Evolutionary conservation across 2,888 invertebrate genomes (phyloP).

Genomic region (Nephrocerus scutellatus): DNA sequence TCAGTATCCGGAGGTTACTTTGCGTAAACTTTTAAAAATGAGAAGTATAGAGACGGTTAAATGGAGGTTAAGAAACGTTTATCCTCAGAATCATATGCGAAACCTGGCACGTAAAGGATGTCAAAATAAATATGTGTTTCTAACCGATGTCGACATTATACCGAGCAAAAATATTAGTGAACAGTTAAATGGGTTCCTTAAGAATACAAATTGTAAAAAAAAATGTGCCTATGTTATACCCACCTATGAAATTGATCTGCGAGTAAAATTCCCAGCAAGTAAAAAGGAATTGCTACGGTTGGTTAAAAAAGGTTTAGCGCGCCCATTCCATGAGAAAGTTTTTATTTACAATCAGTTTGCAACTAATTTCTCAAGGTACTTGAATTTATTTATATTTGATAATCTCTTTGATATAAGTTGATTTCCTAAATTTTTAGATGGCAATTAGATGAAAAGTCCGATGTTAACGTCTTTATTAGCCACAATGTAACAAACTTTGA

Average conservation of each 20-base stretch:
- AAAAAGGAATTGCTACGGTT: slow-evolving; percentile 71
- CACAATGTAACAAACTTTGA: slow-evolving; percentile 78
- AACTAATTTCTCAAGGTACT: slow-evolving; percentile 78
- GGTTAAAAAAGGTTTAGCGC: slow-evolving; percentile 70
- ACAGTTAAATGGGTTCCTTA: slow-evolving; percentile 62
- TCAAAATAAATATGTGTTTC: slow-evolving; percentile 70
- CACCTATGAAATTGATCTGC: slow-evolving; percentile 77
- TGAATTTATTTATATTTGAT: neutral
- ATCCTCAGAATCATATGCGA: slow-evolving; percentile 84
- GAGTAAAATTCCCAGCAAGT: slow-evolving; percentile 72
- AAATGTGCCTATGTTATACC: slow-evolving; percentile 84
- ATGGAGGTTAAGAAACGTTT: slow-evolving; percentile 70
- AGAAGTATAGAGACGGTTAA: slow-evolving; percentile 58
- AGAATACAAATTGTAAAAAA: slow-evolving; percentile 51
- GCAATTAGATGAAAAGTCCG: slow-evolving; percentile 28
- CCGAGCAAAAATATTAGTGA: slow-evolving; percentile 69
- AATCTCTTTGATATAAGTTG: neutral
- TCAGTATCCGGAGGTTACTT: slow-evolving; percentile 58
- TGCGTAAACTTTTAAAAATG: slow-evolving; percentile 55
- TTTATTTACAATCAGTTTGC: slow-evolving; percentile 89
- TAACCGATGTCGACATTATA: slow-evolving; percentile 83
- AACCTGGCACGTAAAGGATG: slow-evolving; percentile 82
- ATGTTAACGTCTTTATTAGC: slow-evolving; percentile 63
- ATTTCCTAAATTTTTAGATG: slow-evolving; percentile 11
- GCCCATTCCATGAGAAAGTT: slow-evolving; percentile 86